Evolutionary conservation across 1,140 invertebrate species (phyloP).

Genomic region (Papilio machaon): DNA sequence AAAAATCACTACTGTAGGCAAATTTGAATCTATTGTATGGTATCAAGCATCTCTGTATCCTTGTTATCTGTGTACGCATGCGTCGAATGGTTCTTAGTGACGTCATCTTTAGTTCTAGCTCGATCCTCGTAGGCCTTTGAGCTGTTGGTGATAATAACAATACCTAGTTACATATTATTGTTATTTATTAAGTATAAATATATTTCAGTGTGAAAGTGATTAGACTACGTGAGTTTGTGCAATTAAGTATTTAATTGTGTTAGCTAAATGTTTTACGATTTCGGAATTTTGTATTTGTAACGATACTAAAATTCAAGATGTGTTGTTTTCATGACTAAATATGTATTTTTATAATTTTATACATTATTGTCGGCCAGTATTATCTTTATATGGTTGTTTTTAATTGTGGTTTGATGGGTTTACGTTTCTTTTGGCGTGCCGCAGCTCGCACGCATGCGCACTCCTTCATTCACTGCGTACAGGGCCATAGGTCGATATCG

Average conservation of each 20-base stretch:
- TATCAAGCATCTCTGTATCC: constrained; percentile 53
- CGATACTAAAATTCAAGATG: background rate
- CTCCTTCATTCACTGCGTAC: constrained; percentile 63
- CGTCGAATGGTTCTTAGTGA: constrained; percentile 60
- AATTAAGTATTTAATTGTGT: background rate
- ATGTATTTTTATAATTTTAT: background rate
- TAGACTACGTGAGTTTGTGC: background rate
- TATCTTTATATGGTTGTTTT: constrained; percentile 49
- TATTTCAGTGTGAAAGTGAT: background rate
- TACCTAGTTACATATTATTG: background rate
- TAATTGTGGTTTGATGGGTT: constrained; percentile 40
- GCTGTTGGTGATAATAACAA: constrained; percentile 34
- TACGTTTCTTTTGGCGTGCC: constrained; percentile 44
- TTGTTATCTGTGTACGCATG: constrained; percentile 56
- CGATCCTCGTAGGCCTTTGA: constrained; percentile 46
- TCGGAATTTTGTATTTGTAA: background rate
- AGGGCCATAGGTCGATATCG: constrained; percentile 58
- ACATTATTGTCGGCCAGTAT: background rate
- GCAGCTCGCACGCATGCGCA: constrained; percentile 55
- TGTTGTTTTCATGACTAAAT: no score
- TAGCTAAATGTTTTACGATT: background rate
- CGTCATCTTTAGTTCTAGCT: constrained; percentile 62
- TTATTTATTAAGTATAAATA: background rate
- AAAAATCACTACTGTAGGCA: background rate
- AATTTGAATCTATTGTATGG: constrained; percentile 31